Evolutionary conservation across 2,888 invertebrate species (phyloP).

Genomic region (Tortrix viridana): DNA sequence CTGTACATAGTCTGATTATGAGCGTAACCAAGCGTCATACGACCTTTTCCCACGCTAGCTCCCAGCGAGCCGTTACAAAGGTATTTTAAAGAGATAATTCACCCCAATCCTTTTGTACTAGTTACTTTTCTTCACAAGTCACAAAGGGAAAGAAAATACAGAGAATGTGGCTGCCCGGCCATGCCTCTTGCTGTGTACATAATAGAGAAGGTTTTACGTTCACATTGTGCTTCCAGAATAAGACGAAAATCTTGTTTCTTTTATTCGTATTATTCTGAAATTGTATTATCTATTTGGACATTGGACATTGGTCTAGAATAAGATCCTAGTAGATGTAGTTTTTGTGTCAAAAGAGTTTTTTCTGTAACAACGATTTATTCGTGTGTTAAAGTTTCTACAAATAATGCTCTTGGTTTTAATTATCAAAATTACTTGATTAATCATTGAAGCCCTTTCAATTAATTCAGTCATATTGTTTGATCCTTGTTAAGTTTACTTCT

Average conservation of each 20-base stretch:
- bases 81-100: conserved; percentile 22
- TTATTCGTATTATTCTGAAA: neutral
- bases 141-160: conserved; percentile 47
- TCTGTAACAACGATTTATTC: no score
- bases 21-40: no score
- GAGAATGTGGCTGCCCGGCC: conserved; percentile 42
- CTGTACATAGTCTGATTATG: no score
- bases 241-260: conserved; percentile 11
- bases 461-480: no score
- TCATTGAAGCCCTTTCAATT: no score
- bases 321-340: no score
- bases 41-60: neutral
- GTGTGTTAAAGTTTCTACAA: no score
- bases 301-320: no score
- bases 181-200: neutral
- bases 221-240: neutral
- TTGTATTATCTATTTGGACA: neutral
- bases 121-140: conserved; percentile 18
- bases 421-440: no score
- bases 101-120: conserved; percentile 18
- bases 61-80: neutral
- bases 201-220: conserved; percentile 4
- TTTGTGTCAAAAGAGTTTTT: no score
- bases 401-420: no score
- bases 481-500: no score